Evolutionary conservation across 1,140 invertebrate species (phyloP).

Genomic region (Leptinotarsa texana): DNA sequence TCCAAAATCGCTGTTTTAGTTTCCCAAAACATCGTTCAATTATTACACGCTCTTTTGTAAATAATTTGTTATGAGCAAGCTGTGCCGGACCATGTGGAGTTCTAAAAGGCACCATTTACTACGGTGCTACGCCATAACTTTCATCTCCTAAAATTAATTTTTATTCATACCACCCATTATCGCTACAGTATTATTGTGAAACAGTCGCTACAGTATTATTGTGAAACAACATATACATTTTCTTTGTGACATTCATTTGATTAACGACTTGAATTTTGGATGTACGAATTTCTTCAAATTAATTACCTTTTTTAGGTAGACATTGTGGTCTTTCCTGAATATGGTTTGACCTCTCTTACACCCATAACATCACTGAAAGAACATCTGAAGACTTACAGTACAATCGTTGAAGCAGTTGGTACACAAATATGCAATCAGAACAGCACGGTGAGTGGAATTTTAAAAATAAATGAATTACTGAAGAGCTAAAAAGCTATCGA

Average conservation of each 20-base stretch:
- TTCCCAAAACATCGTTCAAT: too few species aligned
- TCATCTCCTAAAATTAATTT: too few species aligned
- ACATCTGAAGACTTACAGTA: not conserved
- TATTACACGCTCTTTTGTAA: too few species aligned
- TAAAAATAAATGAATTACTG: not conserved
- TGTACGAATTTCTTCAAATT: not conserved
- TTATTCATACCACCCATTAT: too few species aligned
- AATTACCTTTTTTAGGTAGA: constrained; percentile 1
- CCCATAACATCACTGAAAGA: not conserved
- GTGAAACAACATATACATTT: not conserved
- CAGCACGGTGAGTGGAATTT: not conserved
- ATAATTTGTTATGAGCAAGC: too few species aligned
- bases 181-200: not conserved
- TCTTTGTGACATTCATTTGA: too few species aligned
- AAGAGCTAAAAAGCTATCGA: not conserved
- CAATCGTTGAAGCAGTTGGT: not conserved
- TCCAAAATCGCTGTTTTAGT: too few species aligned
- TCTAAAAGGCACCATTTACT: too few species aligned
- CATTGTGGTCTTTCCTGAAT: constrained; percentile 10
- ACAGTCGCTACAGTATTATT: not conserved
- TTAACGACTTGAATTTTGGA: too few species aligned
- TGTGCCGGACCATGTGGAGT: too few species aligned
- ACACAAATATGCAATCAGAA: not conserved
- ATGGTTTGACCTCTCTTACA: constrained; percentile 4
- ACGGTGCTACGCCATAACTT: too few species aligned